phyloP scores from a whole-genome alignment of 2,888 invertebrate genomes.

The Caenorhabditis panamensis region DNA sequence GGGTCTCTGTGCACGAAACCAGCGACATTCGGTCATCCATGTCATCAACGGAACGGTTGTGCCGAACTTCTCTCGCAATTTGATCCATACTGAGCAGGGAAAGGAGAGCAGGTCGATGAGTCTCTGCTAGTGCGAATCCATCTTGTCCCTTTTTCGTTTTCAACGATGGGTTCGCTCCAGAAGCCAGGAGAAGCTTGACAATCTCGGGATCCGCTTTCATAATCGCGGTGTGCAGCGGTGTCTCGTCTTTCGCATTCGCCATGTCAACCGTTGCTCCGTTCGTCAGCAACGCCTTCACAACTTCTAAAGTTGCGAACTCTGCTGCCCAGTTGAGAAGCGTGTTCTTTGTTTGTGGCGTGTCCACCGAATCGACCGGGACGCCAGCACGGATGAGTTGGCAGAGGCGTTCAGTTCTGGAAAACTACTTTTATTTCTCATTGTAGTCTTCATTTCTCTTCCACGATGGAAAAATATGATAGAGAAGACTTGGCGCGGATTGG shows the following conservation, averaged over 20 bases:
- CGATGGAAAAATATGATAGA: conserved; percentile 44
- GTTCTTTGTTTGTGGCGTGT: conserved; percentile 85
- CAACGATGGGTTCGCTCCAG: conserved; percentile 84
- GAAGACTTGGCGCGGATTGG: conserved; percentile 40
- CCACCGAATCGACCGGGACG: conserved; percentile 85
- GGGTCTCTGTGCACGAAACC: conserved; percentile 70
- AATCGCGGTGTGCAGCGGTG: conserved; percentile 86
- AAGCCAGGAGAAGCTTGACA: conserved; percentile 84
- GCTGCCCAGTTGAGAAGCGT: conserved; percentile 86
- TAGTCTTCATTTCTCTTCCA: background rate
- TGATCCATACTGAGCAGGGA: conserved; percentile 67
- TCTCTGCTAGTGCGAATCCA: conserved; percentile 69
- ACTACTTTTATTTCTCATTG: background rate
- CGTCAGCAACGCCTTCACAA: conserved; percentile 83
- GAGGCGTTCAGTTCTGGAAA: conserved; percentile 84
- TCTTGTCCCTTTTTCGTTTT: conserved; percentile 72
- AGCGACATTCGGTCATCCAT: conserved; percentile 71
- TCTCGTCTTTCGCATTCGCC: conserved; percentile 85
- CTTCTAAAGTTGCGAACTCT: conserved; percentile 85
- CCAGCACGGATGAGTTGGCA: conserved; percentile 85
- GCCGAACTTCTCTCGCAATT: conserved; percentile 67
- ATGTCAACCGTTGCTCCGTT: conserved; percentile 85
- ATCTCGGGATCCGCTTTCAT: conserved; percentile 84
- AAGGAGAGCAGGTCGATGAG: conserved; percentile 55
- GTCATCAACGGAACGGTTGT: conserved; percentile 67